Conservation (phyloP, 2,113 vertebrate genomes). For the Seriola dumerili region DNA sequence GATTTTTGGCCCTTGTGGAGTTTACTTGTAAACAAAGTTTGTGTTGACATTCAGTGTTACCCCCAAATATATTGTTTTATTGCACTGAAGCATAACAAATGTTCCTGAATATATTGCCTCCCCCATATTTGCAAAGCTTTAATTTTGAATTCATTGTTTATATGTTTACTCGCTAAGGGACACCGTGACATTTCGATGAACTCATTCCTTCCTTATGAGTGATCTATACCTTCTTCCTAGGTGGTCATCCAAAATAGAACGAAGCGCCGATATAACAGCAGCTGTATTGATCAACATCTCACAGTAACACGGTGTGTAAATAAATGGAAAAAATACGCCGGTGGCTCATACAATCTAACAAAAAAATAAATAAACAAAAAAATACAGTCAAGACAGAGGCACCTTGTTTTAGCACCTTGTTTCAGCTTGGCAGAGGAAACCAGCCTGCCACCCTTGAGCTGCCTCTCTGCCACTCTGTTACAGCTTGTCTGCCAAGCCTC, state of each 20-base stretch:
- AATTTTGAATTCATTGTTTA: neutral
- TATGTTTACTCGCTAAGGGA: neutral
- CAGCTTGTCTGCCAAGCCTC: conserved; percentile 36
- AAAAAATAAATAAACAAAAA: conserved; percentile 24
- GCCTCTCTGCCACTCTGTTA: conserved; percentile 37
- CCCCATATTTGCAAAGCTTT: no score
- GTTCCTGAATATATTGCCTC: no score
- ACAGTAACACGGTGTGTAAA: conserved; percentile 8
- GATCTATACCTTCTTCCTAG: neutral
- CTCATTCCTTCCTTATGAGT: neutral
- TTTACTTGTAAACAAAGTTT: no score
- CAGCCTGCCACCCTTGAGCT: conserved; percentile 36
- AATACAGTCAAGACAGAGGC: conserved; percentile 14
- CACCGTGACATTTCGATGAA: neutral
- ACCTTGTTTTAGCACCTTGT: conserved; percentile 27
- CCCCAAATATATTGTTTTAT: neutral
- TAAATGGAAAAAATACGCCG: neutral
- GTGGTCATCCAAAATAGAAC: no score
- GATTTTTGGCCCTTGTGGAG: no score
- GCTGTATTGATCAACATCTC: neutral
- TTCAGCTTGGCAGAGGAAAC: conserved; percentile 19
- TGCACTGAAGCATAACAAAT: neutral
- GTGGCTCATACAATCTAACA: neutral
- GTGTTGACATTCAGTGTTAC: neutral
- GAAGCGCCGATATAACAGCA: no score